Conservation (phyloP, 2,113 vertebrate genomes). For the Psephotus haematonotus region DNA sequence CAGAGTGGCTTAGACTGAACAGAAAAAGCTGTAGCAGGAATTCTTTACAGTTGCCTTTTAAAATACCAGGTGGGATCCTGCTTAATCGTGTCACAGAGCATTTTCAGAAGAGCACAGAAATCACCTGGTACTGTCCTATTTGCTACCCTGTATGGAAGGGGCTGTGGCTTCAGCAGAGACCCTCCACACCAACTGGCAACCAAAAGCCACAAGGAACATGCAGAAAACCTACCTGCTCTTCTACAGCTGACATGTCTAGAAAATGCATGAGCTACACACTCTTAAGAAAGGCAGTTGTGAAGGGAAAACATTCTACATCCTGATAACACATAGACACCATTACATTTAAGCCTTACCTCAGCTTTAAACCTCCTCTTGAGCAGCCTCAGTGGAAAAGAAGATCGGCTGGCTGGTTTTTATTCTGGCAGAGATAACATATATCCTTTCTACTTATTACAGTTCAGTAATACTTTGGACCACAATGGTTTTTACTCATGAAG, state of each 20-base stretch:
- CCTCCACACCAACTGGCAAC: accelerated
- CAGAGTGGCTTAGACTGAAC: neutral
- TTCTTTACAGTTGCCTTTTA: neutral
- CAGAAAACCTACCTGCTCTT: neutral
- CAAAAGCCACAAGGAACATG: accelerated
- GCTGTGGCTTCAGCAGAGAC: accelerated
- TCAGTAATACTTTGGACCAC: neutral
- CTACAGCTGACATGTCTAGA: neutral
- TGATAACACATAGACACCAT: neutral
- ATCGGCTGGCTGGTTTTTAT: neutral
- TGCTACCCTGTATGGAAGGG: neutral
- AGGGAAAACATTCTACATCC: neutral
- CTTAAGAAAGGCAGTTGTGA: neutral
- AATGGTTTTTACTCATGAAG: neutral
- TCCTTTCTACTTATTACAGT: neutral
- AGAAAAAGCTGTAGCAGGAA: neutral
- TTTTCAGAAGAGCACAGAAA: neutral
- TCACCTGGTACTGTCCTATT: neutral
- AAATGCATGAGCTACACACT: neutral
- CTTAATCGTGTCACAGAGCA: neutral
- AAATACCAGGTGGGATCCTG: neutral
- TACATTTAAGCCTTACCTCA: neutral
- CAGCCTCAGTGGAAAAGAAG: neutral
- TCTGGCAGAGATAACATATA: neutral
- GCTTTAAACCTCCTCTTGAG: neutral